Base-by-base conservation (phyloP, 2,888 invertebrate genomes). In the Pseudococcus viburni region DNA sequence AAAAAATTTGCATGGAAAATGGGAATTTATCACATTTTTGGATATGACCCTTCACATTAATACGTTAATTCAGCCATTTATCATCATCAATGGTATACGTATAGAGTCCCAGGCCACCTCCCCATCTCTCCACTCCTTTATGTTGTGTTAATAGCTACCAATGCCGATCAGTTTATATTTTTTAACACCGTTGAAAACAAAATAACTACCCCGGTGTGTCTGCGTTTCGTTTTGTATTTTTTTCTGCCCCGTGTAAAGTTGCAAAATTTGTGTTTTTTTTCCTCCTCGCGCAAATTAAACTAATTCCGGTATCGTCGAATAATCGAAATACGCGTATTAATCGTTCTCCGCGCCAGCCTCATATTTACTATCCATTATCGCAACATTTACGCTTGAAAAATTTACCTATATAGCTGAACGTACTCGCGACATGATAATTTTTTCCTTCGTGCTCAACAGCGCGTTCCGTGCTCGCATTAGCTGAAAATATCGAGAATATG, bases 311-410 rank as follows among this genome's bases (percentile, higher is more conserved):
- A 22, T 7, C 22, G 64, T 64, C 64, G 64, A 64, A 64, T 64
- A 22, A 64, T 64, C 64, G 64, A 64, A 64, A 64, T 64, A 22
- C 64, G 64, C 64, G 64, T 64, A 64, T 64, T 64, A 11, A 64
- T 22, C 64, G 64, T 64, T 64, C 12, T 33, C 26, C 26, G 3
- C 3, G 19, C 22, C 22, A 64, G 22, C 64, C 64, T 22, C 64
- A 22, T 64, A 64, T 64, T 64, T 64, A 64, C 64, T 15, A 64
- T 64, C 22, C 64, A 22, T 22, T 64, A 64, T 64, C 64, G 15
- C 42, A 64, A 64, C 64, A 64, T 64, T 64, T 64, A 64, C 64
- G 64, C 64, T 64, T 64, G 64, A 64, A 64, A 64, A 64, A 64
- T 64, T 64, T 64, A 64, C 19, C 42, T 42, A 42, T 3, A 33